Evolutionary conservation across 2,113 vertebrate species (phyloP), one percentile per base, ranked within the genome.

Genomic region (Halcyon senegalensis): DNA sequence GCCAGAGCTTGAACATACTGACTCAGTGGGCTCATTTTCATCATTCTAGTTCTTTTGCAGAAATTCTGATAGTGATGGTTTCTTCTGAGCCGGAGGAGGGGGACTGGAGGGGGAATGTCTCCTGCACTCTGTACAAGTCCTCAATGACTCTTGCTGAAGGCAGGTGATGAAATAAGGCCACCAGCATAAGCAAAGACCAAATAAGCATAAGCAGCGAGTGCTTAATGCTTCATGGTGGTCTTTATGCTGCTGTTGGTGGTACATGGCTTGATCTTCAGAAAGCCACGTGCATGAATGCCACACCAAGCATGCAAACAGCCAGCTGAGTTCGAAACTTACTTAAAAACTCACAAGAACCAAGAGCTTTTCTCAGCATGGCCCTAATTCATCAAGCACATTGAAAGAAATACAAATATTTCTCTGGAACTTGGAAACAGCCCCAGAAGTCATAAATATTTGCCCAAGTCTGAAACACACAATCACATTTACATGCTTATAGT

Each of bases 161-260:
- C 51, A 66, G 16, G 31, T 50, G 44, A 66, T 67, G 46, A 82
- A 66, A 44, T 62, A 60, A 56, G 35, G 28, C 70, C 27, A 25
- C 44, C 58, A 55, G 44, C 31, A 43, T 69, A 46, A 53, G 33
- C 33, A 46, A 51, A 41, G 50, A 27, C n/a, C 23, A 76, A 64
- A 55, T 30, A 39, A 70, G 35, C 59, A 41, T n/a, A 55, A 69
- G 51, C 11, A 37, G 33, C 51, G 82, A 62, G 56, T 25, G 15
- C 64, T 59, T 48, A 41, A 39, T 21, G 11, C 50, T 76, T 53
- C 35, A 9, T 0, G 0, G 48, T 46, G 3, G 0, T 77, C 59
- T 64, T 67, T 50, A 13, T 15, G 16, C 27, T 30, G 33, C 69
- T 30, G 5, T 16, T 4, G 1, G 41, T 24, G 41, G 28, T 28